Percentiles rank a stretch among this genome's conserved stretches.
These are phyloP conservation scores for Chrysomallon squamiferum DNA, from an alignment of 1,140 invertebrate genomes.

Conservation along the genomic window DNA sequence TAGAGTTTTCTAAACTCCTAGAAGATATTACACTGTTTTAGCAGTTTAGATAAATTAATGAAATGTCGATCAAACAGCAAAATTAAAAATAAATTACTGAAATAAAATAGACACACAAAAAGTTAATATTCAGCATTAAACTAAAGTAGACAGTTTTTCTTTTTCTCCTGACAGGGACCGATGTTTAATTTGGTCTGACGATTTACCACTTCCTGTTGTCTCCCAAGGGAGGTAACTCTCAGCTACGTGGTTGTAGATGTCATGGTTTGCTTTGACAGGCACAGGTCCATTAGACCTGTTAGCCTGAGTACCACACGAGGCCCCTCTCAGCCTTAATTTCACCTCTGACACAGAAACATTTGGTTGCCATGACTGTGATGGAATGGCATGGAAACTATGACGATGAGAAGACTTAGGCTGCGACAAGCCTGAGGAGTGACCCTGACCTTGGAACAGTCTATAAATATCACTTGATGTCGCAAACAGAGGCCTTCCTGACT, in stretches of 20 bases:
- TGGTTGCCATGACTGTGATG: conserved; percentile 11
- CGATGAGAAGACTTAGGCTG: conserved; percentile 29
- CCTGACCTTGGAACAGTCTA: conserved; percentile 38
- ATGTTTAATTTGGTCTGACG: not conserved
- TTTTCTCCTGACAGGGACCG: not conserved
- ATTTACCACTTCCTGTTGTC: not conserved
- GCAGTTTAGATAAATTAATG: too few relatives aligned
- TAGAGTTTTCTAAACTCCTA: too few relatives aligned
- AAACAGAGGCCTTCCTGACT: conserved; percentile 29
- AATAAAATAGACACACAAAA: too few relatives aligned
- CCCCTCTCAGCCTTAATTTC: not conserved
- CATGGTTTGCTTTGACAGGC: conserved; percentile 1
- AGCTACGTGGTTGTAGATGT: not conserved
- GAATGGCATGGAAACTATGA: conserved; percentile 50
- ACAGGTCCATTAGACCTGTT: not conserved
- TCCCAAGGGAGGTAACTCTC: too few relatives aligned
- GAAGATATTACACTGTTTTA: too few relatives aligned
- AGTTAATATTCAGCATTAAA: not conserved
- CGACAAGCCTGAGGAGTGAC: conserved; percentile 30
- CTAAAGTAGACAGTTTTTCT: conserved; percentile 1
- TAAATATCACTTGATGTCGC: conserved; percentile 46
- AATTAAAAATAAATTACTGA: too few relatives aligned
- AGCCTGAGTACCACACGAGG: not conserved
- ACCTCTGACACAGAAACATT: not conserved
- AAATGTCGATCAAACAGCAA: too few relatives aligned